Base-by-base conservation (phyloP, 1,140 invertebrate species). In the Saccostrea cuccullata region DNA sequence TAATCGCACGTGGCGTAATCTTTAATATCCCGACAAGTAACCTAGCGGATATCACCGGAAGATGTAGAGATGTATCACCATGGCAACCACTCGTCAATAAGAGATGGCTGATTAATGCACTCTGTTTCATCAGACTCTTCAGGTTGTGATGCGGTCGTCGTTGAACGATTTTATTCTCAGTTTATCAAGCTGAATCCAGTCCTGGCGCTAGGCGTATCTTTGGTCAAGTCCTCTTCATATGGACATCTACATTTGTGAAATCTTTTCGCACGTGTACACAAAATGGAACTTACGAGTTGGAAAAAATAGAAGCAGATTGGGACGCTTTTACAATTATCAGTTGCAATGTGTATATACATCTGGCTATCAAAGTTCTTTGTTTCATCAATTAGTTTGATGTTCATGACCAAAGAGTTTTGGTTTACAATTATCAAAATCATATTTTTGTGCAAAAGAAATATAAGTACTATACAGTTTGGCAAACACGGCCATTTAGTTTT, bases 21-120 rank as follows among this genome's bases (percentile, higher is more conserved):
- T 77, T 77, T 77, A 77, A 77, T 77, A 77, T 77, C 70, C 70
- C 70, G 70, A 36, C 70, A 77, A 77, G 70, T 77, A 77, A 77
- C 70, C 30, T 26, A 77, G 15, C 26, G 70, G 70, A 77, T 26
- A 77, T 77, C 70, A 77, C 70, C 70, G 70, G 70, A 77, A 77
- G 26, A 30, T 77, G 70, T 77, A 77, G 70, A 77, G 70, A 36
- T 77, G 70, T 77, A 77, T 77, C 70, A 30, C 70, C 70, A 77
- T 77, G 70, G 26, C 26, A 77, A 77, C 70, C 26, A 26, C 70
- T 77, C 70, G 70, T 77, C 70, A 77, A 77, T 77, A 77, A 77
- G 70, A 77, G 70, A 30, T 36, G 70, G 13, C 70, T 77, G 70
- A 77, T 77, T 77, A 77, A 77, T 40, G 70, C 15, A 77, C 70